phyloP scores from a whole-genome alignment of 2,797 vertebrate species.

The Gila robusta region DNA sequence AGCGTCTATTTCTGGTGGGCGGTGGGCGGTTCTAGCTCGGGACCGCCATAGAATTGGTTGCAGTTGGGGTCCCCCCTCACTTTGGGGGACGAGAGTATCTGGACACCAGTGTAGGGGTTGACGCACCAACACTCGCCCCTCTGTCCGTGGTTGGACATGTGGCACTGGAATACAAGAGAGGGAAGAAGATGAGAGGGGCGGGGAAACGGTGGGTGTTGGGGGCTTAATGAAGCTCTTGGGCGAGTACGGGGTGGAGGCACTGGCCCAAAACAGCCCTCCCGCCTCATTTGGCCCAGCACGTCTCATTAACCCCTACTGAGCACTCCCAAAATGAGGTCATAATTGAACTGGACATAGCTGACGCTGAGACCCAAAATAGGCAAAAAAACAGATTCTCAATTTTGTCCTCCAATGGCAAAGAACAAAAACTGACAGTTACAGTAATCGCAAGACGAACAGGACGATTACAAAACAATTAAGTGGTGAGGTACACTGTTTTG shows the following conservation, averaged over 20 bases:
- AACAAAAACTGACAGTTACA: constrained; percentile 87
- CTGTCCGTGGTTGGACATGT: constrained; percentile 96
- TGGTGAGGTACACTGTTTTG: constrained; percentile 77
- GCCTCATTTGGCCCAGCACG: constrained; percentile 68
- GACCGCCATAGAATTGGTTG: constrained; percentile 85
- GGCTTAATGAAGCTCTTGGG: constrained; percentile 71
- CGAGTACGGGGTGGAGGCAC: constrained; percentile 68
- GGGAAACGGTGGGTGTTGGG: constrained; percentile 54
- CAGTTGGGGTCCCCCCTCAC: constrained; percentile 94
- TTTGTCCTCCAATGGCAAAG: constrained; percentile 82
- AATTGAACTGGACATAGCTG: constrained; percentile 82
- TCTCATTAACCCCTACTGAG: constrained; percentile 66
- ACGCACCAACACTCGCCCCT: constrained; percentile 97
- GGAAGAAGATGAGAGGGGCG: constrained; percentile 10
- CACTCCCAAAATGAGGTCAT: constrained; percentile 77
- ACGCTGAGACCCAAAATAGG: constrained; percentile 63
- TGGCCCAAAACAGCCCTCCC: constrained; percentile 72
- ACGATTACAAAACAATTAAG: constrained; percentile 75
- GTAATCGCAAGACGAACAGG: constrained; percentile 79
- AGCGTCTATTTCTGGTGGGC: constrained; percentile 62
- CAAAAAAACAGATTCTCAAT: constrained; percentile 72
- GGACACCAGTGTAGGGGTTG: constrained; percentile 88
- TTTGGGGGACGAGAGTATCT: constrained; percentile 85
- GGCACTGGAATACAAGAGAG: constrained; percentile 84
- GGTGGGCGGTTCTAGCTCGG: constrained; percentile 67